Evolutionary conservation across 2,113 vertebrate species (phyloP).

Genomic region (Thermophis baileyi): DNA sequence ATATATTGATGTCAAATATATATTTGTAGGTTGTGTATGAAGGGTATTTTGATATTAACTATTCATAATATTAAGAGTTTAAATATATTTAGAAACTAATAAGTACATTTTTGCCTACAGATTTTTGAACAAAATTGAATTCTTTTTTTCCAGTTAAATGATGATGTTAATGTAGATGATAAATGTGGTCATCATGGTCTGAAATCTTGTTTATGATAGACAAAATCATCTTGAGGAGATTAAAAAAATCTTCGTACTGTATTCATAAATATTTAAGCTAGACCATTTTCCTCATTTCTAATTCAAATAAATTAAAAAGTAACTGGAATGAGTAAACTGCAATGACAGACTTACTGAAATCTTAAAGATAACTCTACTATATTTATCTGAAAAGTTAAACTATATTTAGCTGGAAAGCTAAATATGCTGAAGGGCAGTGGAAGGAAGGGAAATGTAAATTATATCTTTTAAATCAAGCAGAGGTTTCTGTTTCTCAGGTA

Average conservation of each 20-base stretch:
- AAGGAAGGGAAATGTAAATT: not conserved
- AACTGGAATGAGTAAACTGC: not conserved
- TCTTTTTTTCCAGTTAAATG: slow-evolving; percentile 63
- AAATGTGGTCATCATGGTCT: slow-evolving; percentile 69
- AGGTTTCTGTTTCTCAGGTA: not conserved
- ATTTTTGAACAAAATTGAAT: slow-evolving; percentile 71
- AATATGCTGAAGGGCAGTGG: not conserved
- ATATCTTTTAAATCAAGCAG: not conserved
- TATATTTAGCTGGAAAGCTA: not conserved
- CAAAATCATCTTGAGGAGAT: slow-evolving; percentile 68
- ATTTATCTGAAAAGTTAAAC: too few relatives aligned
- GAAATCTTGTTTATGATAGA: slow-evolving; percentile 70
- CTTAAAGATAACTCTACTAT: not conserved
- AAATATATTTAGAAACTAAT: not conserved
- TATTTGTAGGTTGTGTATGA: not conserved
- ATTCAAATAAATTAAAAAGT: not conserved
- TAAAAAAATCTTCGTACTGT: slow-evolving; percentile 10
- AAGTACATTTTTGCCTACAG: slow-evolving; percentile 39
- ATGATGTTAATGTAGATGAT: slow-evolving; percentile 74
- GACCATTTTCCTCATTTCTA: not conserved
- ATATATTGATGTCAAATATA: not conserved
- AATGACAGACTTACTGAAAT: not conserved
- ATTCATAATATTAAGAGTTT: not conserved
- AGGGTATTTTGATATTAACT: not conserved
- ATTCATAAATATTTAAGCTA: not conserved